Base-by-base conservation (phyloP, 92 coral and sea anemone species). In the Umimayanthus kanabou region DNA sequence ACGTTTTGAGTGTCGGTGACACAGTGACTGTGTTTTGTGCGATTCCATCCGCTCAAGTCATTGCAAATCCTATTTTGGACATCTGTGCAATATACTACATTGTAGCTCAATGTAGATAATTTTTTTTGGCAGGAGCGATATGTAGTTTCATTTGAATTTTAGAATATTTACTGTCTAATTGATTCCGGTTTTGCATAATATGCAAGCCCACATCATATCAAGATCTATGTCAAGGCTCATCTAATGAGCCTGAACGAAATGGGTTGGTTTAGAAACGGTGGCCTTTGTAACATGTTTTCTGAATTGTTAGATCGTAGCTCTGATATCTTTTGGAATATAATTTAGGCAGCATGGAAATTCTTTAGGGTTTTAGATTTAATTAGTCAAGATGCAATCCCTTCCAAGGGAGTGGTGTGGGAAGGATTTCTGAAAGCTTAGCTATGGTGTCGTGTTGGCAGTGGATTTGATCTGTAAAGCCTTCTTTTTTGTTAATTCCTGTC, bases 251-350 rank as follows among this genome's bases (percentile, higher is more conserved):
- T 20, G 73, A 80, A 58, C 85, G 15, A 33, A 39, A 28, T 43
- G 82, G 82, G 66, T 83, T 70, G 39, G 85, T 61, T 58, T 61
- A 25, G 39, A 64, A 69, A 33, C 67, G 11, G n/a, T 25, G 30
- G 39, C 72, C 85, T 61, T 81, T 81, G 85, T 81, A 23, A 23
- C 39, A 65, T 39, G 45, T 75, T 39, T 73, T 33, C 8, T 7
- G 23, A 9, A 69, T 83, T 49, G 58, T 69, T 28, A n/a, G 39
- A 42, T 81, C 76, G n/a, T 37, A 15, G 5, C 61, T 33, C 37
- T 47, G 77, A n/a, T 82, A 66, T 37, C 57, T 42, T 67, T 66
- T 67, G 22, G 87, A 30, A 69, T 83, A 69, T n/a, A 47, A 83
- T 43, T 43, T 45, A 50, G 87, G 30, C 14, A 42, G 77, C 66